A percentile compares a stretch with the other conserved stretches of the same genome.
Conservation (phyloP, 2,797 vertebrate species). For the Glossophaga mutica region DNA sequence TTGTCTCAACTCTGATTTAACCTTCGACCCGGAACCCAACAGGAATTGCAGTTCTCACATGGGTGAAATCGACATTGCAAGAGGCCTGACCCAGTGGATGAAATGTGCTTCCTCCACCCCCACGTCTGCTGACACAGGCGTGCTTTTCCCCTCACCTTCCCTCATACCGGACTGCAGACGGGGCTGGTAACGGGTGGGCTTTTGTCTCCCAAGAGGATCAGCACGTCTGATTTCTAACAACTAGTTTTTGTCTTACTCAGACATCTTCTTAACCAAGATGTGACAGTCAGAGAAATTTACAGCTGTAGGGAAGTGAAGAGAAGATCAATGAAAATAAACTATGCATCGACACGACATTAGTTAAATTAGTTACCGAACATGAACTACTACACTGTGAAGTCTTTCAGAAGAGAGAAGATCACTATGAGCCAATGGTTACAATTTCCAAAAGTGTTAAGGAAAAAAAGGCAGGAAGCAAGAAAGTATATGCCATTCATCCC, state of each 20-base stretch:
- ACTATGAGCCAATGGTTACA: background rate
- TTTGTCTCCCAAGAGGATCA: background rate
- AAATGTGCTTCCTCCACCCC: background rate
- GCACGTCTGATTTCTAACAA: background rate
- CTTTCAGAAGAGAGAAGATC: background rate
- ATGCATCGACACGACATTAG: background rate
- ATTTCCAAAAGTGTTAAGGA: background rate
- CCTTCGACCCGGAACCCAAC: background rate
- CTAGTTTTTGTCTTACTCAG: background rate
- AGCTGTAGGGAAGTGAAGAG: background rate
- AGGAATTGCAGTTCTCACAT: background rate
- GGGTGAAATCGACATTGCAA: background rate
- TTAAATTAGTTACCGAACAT: background rate
- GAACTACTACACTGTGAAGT: background rate
- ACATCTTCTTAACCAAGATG: constrained; percentile 6
- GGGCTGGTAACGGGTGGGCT: background rate
- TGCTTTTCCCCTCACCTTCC: background rate
- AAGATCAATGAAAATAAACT: background rate
- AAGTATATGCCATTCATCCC: background rate
- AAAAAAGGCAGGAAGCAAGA: background rate
- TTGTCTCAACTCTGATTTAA: background rate
- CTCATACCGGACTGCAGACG: background rate
- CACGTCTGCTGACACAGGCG: background rate
- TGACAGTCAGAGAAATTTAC: background rate
- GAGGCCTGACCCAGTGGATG: background rate